phyloP scores from a whole-genome alignment of 35 echinoderm and acorn worm species.

The Ophioderma brevispina region DNA sequence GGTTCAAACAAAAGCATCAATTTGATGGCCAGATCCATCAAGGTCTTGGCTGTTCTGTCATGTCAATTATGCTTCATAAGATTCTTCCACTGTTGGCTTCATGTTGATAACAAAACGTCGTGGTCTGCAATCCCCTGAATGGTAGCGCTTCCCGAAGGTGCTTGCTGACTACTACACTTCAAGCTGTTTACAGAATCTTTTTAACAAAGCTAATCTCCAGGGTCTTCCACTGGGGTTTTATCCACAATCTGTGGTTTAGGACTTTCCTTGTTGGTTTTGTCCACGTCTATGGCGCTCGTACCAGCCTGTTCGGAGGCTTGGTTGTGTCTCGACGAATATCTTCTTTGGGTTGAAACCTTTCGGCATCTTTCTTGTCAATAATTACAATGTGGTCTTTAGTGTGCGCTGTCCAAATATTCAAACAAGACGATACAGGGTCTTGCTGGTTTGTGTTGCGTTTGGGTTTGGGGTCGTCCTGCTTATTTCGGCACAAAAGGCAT shows the following conservation, averaged over 20 bases:
- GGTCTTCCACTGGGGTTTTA: not conserved
- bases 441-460: not conserved
- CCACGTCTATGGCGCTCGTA: not conserved
- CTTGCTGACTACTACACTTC: not conserved
- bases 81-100: conserved; percentile 8
- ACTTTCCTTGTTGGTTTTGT: not conserved
- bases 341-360: not conserved
- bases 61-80: not conserved
- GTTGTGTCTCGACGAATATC: not conserved
- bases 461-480: not conserved
- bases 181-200: not conserved
- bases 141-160: conserved; percentile 18
- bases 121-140: conserved; percentile 23
- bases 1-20: conserved; percentile 33
- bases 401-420: not conserved
- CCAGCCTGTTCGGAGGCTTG: not conserved
- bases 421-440: not conserved
- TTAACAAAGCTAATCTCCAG: not conserved
- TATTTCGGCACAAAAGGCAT: no score
- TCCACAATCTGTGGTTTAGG: not conserved
- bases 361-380: not conserved
- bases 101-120: conserved; percentile 44
- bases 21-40: conserved; percentile 17
- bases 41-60: not conserved
- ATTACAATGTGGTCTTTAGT: not conserved